Conservation (phyloP, 2,888 invertebrate species). For the Melangyna quadrimaculata region DNA sequence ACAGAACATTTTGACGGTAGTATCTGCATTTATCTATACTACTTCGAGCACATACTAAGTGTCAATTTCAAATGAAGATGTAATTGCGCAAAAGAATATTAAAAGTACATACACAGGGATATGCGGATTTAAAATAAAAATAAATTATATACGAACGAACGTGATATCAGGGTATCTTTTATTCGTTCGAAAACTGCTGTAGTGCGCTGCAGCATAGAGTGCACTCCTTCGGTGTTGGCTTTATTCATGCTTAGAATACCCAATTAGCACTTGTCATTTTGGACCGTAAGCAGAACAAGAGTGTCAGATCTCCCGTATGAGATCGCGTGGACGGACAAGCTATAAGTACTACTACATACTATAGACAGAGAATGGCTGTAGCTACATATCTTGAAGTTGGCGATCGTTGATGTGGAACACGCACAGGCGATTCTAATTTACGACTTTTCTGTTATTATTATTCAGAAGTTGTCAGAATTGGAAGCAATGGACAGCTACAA, state of each 20-base stretch:
- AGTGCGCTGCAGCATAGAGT: background rate
- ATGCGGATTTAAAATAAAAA: slow-evolving; percentile 15
- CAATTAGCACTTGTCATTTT: slow-evolving; percentile 68
- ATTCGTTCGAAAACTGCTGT: background rate
- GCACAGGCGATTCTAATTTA: slow-evolving; percentile 67
- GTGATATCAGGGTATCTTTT: slow-evolving; percentile 21
- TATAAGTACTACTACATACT: background rate
- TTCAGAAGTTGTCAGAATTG: slow-evolving; percentile 67
- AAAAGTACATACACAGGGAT: slow-evolving; percentile 35
- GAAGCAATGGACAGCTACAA: slow-evolving; percentile 9
- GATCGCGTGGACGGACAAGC: slow-evolving; percentile 23
- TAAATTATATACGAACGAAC: slow-evolving; percentile 17
- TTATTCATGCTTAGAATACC: slow-evolving; percentile 56
- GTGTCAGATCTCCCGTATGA: slow-evolving; percentile 37
- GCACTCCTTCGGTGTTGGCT: slow-evolving; percentile 48
- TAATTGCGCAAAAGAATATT: slow-evolving; percentile 55
- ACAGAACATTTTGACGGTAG: background rate
- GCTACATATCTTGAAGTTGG: slow-evolving; percentile 3
- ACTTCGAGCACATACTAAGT: slow-evolving; percentile 36
- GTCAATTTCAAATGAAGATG: slow-evolving; percentile 68
- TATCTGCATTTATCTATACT: background rate
- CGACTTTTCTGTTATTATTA: slow-evolving; percentile 59
- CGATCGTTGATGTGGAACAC: slow-evolving; percentile 59
- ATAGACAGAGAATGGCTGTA: background rate
- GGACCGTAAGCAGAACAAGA: slow-evolving; percentile 41